Base-by-base conservation (phyloP, 2,888 invertebrate genomes). In the Polyploca ridens region DNA sequence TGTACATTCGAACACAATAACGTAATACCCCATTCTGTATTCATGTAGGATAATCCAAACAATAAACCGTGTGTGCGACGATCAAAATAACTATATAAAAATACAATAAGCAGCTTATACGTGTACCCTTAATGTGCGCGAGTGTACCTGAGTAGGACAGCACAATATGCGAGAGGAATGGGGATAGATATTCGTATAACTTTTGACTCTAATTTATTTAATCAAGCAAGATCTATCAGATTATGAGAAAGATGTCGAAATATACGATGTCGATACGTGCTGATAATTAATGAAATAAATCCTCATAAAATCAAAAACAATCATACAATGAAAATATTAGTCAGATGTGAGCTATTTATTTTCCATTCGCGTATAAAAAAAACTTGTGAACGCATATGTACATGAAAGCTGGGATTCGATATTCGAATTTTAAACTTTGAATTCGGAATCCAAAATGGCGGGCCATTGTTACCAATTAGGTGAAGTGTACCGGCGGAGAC, bases 51-150 rank as follows among this genome's bases (percentile, higher is more conserved):
- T 90, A 89, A 88, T 89, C 89, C 85, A 75, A 75, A 86, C 86
- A 87, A 88, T 88, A 84, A 84, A 86, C 83, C 83, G 82, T 87
- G 88, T 89, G 85, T 89, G 86, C 82, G 76, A 80, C 90, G 89
- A 93, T 93, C 92, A 92, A 92, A 93, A 93, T 93, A 93, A 92
- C 92, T 92, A 93, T 61, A 61, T 93, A 93, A 93, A 93, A 92
- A 90, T 91, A 93, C 92, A 93, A 92, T 93, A 90, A 92, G 91
- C 88, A 89, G 92, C 91, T 91, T 92, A 91, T 85, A 81, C 89
- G 81, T 91, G 91, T 91, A 88, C 85, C 87, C 86, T 86, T 87
- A 86, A 89, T 90, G 87, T 84, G 84, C 77, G 83, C 76, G 87
- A 85, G 69, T 85, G 84, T 86, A 83, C 79, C 62, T 58, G 78